Conservation (phyloP, 1,140 invertebrate species). For the Sinonovacula constricta region DNA sequence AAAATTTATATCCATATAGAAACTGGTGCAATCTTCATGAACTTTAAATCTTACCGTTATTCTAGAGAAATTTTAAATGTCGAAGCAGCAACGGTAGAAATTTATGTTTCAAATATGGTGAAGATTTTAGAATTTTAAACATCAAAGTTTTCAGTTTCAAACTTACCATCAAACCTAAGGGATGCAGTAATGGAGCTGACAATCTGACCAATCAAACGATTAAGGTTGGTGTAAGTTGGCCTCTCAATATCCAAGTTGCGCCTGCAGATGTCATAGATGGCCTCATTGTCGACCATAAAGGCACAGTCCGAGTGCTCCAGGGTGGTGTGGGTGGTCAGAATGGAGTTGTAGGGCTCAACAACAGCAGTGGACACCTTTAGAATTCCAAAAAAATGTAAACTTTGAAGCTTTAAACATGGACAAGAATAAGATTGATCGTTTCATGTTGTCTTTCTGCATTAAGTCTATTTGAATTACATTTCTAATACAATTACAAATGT, state of each 20-base stretch:
- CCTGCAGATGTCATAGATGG: slow-evolving; percentile 94
- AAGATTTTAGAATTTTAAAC: too few relatives aligned
- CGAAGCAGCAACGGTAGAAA: too few relatives aligned
- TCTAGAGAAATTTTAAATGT: too few relatives aligned
- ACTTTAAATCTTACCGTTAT: too few relatives aligned
- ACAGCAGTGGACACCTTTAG: slow-evolving; percentile 76
- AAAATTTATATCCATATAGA: too few relatives aligned
- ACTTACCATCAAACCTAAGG: slow-evolving; percentile 85
- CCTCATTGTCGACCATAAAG: slow-evolving; percentile 90
- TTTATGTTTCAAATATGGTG: too few relatives aligned
- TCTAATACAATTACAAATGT: background rate
- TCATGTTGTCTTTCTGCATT: background rate
- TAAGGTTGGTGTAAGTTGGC: slow-evolving; percentile 80
- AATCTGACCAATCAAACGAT: slow-evolving; percentile 73
- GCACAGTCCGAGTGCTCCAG: slow-evolving; percentile 79
- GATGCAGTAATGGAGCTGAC: slow-evolving; percentile 93
- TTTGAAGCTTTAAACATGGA: background rate
- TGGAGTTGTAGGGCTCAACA: slow-evolving; percentile 79
- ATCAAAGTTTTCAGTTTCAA: too few relatives aligned
- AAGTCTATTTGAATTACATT: background rate
- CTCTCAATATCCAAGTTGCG: slow-evolving; percentile 92
- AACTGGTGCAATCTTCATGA: too few relatives aligned
- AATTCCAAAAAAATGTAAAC: slow-evolving; percentile 3
- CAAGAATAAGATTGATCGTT: background rate
- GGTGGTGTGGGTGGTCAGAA: slow-evolving; percentile 79